Percentiles rank a stretch among this genome's conserved stretches.
Evolutionary conservation across 2,888 invertebrate genomes (phyloP).

Genomic region (Tridacna gigas): DNA sequence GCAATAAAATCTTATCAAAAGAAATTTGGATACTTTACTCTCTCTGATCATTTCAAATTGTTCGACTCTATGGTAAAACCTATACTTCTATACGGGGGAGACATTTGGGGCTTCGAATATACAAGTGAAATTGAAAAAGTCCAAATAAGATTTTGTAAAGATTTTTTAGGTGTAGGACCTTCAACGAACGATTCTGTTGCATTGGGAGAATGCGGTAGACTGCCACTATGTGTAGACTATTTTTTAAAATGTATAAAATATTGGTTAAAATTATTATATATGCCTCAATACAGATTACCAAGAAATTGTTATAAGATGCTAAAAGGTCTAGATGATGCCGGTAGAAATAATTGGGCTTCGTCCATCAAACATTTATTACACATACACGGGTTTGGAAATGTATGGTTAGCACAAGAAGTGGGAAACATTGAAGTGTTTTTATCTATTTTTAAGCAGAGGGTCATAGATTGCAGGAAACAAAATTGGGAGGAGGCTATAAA

Average conservation of each 20-base stretch:
- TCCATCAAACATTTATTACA: neutral
- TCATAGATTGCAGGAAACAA: too few species aligned
- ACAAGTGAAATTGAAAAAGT: slow-evolving; percentile 2
- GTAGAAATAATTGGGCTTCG: slow-evolving; percentile 10
- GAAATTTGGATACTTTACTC: slow-evolving; percentile 5
- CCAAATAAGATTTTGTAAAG: slow-evolving; percentile 12
- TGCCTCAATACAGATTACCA: slow-evolving; percentile 29
- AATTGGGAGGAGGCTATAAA: neutral
- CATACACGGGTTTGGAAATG: neutral
- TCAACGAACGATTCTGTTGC: neutral
- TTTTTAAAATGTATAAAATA: slow-evolving; percentile 26
- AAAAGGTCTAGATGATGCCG: slow-evolving; percentile 13
- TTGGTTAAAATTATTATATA: slow-evolving; percentile 29
- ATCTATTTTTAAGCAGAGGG: neutral
- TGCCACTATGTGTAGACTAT: neutral
- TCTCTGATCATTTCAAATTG: slow-evolving; percentile 12
- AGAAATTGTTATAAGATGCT: slow-evolving; percentile 31
- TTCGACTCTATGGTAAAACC: slow-evolving; percentile 21
- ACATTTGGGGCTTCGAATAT: slow-evolving; percentile 24
- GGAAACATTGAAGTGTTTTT: neutral
- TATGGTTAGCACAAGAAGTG: neutral
- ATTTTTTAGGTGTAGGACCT: neutral
- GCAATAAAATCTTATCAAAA: slow-evolving; percentile 2
- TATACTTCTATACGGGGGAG: slow-evolving; percentile 16
- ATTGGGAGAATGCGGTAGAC: slow-evolving; percentile 12